Evolutionary conservation across 23 tunicate genomes (phyloP).

Genomic region (Styela plicata): DNA sequence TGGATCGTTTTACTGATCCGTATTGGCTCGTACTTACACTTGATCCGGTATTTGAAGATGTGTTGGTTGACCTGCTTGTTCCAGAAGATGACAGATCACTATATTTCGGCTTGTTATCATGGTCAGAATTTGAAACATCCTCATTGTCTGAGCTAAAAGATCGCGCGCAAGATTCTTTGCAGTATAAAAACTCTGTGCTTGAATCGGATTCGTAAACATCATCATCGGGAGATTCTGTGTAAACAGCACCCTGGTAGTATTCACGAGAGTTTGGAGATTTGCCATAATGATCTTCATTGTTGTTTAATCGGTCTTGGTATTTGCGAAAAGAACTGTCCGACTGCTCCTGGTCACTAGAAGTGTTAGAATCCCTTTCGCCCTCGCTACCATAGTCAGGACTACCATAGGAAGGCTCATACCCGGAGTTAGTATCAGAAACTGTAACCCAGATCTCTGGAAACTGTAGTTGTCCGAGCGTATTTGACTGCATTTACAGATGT

Average conservation of each 20-base stretch:
- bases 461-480: no score
- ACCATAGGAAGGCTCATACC: no score
- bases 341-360: no score
- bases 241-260: background rate
- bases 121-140: background rate
- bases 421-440: no score
- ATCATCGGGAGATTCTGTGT: background rate
- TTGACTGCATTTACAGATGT: no score
- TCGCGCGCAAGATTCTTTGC: background rate
- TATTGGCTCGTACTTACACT: background rate
- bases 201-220: background rate
- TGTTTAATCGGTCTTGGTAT: background rate
- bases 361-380: no score
- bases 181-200: background rate
- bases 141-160: background rate
- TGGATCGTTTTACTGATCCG: constrained; percentile 2
- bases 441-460: no score
- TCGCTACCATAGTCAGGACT: no score
- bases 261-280: background rate
- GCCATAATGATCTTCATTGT: background rate
- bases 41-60: background rate
- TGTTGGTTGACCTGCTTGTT: background rate
- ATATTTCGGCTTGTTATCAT: background rate
- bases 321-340: background rate
- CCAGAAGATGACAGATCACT: background rate